Conservation (phyloP, 2,113 vertebrate species). For the Desmodus rotundus region DNA sequence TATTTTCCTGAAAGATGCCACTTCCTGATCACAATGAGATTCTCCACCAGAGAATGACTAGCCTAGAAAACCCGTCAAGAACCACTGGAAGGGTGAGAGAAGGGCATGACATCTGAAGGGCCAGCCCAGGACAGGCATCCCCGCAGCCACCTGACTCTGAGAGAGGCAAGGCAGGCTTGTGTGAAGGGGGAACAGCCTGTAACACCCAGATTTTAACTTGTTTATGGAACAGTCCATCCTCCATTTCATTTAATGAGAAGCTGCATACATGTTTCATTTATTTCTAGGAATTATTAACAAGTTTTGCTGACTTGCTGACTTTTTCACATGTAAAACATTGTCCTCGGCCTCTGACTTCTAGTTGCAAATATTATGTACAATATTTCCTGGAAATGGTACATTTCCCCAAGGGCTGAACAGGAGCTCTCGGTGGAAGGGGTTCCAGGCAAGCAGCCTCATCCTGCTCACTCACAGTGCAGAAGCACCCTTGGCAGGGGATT, state of each 20-base stretch:
- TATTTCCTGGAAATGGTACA: conserved; percentile 65
- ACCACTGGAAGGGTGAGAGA: neutral
- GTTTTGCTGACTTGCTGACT: neutral
- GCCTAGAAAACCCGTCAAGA: neutral
- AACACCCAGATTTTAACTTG: neutral
- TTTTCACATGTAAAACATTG: conserved; percentile 33
- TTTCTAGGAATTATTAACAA: conserved; percentile 51
- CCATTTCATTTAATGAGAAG: neutral
- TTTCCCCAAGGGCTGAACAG: neutral
- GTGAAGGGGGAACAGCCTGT: neutral
- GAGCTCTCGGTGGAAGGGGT: neutral
- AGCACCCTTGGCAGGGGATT: neutral
- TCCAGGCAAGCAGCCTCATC: neutral
- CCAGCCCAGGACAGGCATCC: neutral
- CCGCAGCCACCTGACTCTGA: neutral
- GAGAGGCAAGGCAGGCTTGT: neutral
- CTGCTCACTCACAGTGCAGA: neutral
- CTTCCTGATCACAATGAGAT: neutral
- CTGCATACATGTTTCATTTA: neutral
- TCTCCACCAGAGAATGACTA: neutral
- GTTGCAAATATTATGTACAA: conserved; percentile 27
- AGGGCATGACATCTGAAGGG: neutral
- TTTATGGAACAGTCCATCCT: neutral
- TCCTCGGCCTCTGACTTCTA: neutral
- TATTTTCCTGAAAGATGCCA: neutral